Conservation (phyloP, 2,113 vertebrate species). For the Empidonax alnorum region DNA sequence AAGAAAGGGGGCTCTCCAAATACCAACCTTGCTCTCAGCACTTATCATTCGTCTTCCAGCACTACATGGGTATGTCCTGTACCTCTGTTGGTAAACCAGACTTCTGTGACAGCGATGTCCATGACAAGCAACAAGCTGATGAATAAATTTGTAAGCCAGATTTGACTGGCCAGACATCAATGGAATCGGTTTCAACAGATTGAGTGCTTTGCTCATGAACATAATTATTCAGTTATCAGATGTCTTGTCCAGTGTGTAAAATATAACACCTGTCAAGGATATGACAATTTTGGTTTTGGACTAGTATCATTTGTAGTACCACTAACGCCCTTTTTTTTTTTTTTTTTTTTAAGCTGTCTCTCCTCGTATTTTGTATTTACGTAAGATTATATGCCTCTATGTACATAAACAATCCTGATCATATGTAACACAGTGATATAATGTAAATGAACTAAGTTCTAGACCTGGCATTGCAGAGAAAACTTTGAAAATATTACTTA, state of each 20-base stretch:
- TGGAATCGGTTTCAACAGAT: background rate
- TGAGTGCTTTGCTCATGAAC: background rate
- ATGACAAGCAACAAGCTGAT: background rate
- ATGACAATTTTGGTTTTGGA: background rate
- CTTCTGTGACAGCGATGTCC: background rate
- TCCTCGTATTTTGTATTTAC: background rate
- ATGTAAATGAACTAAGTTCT: background rate
- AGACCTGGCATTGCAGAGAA: background rate
- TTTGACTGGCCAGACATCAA: background rate
- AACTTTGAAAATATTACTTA: background rate
- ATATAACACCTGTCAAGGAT: slow-evolving; percentile 21
- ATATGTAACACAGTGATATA: background rate
- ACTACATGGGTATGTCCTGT: background rate
- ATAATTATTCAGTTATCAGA: slow-evolving; percentile 1
- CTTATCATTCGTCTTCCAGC: background rate
- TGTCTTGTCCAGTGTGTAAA: background rate
- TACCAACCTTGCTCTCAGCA: slow-evolving; percentile 16
- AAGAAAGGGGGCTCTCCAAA: background rate
- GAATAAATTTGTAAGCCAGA: background rate
- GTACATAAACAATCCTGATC: background rate
- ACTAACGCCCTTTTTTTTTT: accelerated
- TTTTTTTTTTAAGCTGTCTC: background rate
- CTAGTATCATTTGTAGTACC: background rate
- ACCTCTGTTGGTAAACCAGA: background rate
- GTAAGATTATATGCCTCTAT: background rate